phyloP scores from a whole-genome alignment of 2,888 invertebrate genomes.

The Pinctada fucata region DNA sequence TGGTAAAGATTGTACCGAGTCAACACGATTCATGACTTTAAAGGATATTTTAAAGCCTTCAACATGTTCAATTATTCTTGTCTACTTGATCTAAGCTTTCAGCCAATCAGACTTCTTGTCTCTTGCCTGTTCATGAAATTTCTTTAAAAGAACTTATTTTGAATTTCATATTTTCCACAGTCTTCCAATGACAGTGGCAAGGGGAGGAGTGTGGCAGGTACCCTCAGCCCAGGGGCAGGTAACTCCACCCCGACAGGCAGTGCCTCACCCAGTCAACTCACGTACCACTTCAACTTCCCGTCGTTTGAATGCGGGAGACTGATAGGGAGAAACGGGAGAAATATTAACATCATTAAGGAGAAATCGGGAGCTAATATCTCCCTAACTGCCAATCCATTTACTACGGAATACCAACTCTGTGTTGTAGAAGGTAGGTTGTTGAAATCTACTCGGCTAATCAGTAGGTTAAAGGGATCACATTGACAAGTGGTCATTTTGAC shows the following conservation, averaged over 20 bases:
- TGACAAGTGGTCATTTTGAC: not conserved
- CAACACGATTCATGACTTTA: no score
- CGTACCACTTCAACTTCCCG: constrained; percentile 77
- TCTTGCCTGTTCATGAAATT: no score
- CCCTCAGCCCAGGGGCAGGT: constrained; percentile 78
- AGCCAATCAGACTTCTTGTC: no score
- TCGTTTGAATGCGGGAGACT: constrained; percentile 87
- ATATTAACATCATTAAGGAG: constrained; percentile 87
- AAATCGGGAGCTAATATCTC: constrained; percentile 88
- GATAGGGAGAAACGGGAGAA: constrained; percentile 89
- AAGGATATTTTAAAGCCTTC: no score
- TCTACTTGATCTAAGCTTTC: no score
- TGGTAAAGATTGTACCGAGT: no score
- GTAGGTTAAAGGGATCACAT: not conserved
- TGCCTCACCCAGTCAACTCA: constrained; percentile 80
- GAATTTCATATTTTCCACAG: constrained; percentile 71
- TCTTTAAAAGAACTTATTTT: not conserved
- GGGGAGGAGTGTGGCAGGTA: constrained; percentile 80
- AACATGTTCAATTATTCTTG: no score
- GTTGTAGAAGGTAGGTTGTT: constrained; percentile 84
- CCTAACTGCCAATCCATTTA: constrained; percentile 87
- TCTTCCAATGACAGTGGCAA: constrained; percentile 91
- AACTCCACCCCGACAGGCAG: constrained; percentile 18
- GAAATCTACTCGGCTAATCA: not conserved
- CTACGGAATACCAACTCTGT: constrained; percentile 88